phyloP scores from a whole-genome alignment of 2,797 vertebrate genomes.

The Gymnoscopelus microlampas region DNA sequence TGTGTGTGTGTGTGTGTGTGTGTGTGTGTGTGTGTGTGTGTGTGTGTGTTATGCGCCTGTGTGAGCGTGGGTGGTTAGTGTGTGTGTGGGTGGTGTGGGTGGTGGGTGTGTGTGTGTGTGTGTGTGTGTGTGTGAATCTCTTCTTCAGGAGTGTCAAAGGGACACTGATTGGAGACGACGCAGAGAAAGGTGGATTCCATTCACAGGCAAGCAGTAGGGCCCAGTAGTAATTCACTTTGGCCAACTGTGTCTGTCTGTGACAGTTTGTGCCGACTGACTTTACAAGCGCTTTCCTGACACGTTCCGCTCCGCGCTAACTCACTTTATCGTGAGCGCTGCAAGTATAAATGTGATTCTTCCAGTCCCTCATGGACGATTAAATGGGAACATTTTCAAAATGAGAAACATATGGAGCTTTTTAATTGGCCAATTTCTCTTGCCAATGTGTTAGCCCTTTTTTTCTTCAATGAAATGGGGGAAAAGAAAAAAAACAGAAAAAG shows the following conservation, averaged over 20 bases:
- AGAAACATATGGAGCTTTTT: conserved; percentile 84
- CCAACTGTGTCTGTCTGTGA: conserved; percentile 3
- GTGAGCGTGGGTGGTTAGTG: too few species aligned
- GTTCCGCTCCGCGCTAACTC: conserved; percentile 2
- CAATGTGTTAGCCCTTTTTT: conserved; percentile 62
- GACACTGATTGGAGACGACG: conserved; percentile 32
- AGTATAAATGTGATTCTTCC: conserved; percentile 59
- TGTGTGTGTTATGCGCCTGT: not conserved
- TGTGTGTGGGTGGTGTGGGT: too few species aligned
- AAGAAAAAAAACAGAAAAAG: conserved; percentile 45
- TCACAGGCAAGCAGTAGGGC: conserved; percentile 9
- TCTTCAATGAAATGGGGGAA: conserved; percentile 58
- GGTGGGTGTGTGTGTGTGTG: not conserved
- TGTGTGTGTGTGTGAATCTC: conserved; percentile 14
- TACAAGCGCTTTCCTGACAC: conserved; percentile 14
- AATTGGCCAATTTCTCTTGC: conserved; percentile 86
- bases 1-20: conserved; percentile 1
- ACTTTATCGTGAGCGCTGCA: conserved; percentile 44
- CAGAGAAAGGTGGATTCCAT: conserved; percentile 16
- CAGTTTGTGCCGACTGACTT: conserved; percentile 27
- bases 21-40: not conserved
- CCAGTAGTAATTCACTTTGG: conserved; percentile 2
- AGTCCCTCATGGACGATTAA: conserved; percentile 79
- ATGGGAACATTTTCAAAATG: conserved; percentile 81
- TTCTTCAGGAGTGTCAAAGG: conserved; percentile 26